phyloP scores from a whole-genome alignment of 1,140 invertebrate genomes.

The Glomeris maerens region DNA sequence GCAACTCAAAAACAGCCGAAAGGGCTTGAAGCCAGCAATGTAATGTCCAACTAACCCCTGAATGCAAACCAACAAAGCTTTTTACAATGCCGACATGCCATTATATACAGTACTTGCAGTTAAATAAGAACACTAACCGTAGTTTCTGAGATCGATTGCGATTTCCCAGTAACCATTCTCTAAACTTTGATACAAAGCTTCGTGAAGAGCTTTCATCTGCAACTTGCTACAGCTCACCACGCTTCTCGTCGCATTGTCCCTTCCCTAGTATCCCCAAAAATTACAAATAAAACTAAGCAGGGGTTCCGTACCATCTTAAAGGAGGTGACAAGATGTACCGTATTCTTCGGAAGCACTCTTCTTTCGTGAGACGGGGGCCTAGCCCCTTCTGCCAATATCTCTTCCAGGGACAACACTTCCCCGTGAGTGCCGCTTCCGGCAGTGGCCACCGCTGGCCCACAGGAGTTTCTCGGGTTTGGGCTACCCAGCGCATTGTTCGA shows the following conservation, averaged over 20 bases:
- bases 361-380: conserved; percentile 22
- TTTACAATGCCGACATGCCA: too few species aligned
- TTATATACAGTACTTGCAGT: too few species aligned
- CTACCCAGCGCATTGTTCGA: too few species aligned
- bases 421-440: conserved; percentile 40
- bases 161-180: conserved; percentile 80
- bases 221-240: conserved; percentile 49
- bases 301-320: too few species aligned
- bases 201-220: conserved; percentile 68
- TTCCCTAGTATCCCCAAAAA: too few species aligned
- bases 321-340: too few species aligned
- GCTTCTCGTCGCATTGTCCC: too few species aligned
- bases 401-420: conserved; percentile 71
- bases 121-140: conserved; percentile 31
- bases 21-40: conserved; percentile 86
- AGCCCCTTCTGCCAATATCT: conserved; percentile 71
- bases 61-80: not conserved
- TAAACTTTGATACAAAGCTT: conserved; percentile 82
- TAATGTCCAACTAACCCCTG: conserved; percentile 69
- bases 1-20: conserved; percentile 62
- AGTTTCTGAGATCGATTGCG: conserved; percentile 61
- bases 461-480: conserved; percentile 56
- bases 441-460: conserved; percentile 35
- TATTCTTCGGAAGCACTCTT: conserved; percentile 22
- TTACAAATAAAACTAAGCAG: too few species aligned